phyloP scores from a whole-genome alignment of 2,113 vertebrate genomes.

The Microcebus lehilahytsara region DNA sequence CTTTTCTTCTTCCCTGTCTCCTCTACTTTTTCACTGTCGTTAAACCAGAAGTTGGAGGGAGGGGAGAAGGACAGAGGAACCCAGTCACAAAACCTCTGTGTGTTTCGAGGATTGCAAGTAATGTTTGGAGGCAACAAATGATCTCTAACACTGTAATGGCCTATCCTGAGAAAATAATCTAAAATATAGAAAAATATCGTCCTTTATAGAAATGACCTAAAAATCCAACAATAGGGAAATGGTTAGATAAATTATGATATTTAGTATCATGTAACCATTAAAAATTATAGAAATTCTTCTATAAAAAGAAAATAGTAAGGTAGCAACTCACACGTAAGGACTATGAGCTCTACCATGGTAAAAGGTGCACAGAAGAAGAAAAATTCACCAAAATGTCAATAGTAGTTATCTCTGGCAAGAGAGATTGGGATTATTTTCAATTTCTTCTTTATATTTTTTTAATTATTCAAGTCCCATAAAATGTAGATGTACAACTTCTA shows the following conservation, averaged over 20 bases:
- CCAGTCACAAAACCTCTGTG: background rate
- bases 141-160: background rate
- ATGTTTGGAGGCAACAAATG: background rate
- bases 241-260: background rate
- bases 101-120: background rate
- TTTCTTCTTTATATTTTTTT: conserved; percentile 15
- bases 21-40: background rate
- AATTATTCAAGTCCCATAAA: background rate
- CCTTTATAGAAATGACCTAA: background rate
- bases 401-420: background rate
- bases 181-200: background rate
- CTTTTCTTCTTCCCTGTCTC: background rate
- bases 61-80: background rate
- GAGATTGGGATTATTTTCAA: background rate
- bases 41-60: background rate
- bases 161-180: background rate
- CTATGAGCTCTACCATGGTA: background rate
- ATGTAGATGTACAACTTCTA: background rate
- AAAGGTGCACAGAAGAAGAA: background rate
- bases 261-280: background rate
- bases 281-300: conserved; percentile 2
- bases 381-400: background rate
- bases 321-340: background rate
- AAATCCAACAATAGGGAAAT: background rate
- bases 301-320: background rate